These are phyloP conservation scores for Perccottus glenii DNA, from an alignment of 2,113 vertebrate species.

Conservation along the genomic window DNA sequence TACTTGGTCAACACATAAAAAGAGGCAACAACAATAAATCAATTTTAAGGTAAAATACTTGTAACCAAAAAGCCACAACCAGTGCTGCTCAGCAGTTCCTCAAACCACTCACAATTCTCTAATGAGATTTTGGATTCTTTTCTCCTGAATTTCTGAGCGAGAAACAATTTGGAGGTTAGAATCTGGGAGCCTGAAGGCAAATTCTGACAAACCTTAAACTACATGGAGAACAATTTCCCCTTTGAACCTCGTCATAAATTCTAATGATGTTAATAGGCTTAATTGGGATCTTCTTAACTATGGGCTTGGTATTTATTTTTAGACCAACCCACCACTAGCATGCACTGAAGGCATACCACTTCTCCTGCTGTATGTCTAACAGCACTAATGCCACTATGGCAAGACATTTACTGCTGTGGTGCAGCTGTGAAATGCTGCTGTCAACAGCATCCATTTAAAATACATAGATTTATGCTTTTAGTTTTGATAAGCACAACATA, in stretches of 20 bases:
- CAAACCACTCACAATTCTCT: constrained; percentile 55
- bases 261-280: constrained; percentile 72
- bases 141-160: constrained; percentile 50
- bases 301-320: constrained; percentile 70
- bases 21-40: constrained; percentile 34
- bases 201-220: constrained; percentile 58
- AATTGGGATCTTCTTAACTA: constrained; percentile 69
- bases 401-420: constrained; percentile 46
- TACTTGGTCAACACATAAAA: constrained; percentile 42
- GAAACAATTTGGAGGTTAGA: constrained; percentile 65
- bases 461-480: constrained; percentile 21
- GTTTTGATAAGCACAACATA: constrained; percentile 5
- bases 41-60: constrained; percentile 39
- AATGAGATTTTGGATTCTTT: constrained; percentile 72
- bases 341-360: constrained; percentile 27
- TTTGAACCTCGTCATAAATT: constrained; percentile 75
- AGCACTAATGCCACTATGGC: constrained; percentile 51
- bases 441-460: constrained; percentile 46
- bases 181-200: constrained; percentile 63
- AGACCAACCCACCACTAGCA: constrained; percentile 63
- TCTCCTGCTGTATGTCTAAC: constrained; percentile 23
- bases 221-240: constrained; percentile 61
- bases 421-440: constrained; percentile 36
- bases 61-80: constrained; percentile 44
- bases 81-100: constrained; percentile 39